Conservation (phyloP, 2,888 invertebrate species). For the Shargacucullia verbasci region DNA sequence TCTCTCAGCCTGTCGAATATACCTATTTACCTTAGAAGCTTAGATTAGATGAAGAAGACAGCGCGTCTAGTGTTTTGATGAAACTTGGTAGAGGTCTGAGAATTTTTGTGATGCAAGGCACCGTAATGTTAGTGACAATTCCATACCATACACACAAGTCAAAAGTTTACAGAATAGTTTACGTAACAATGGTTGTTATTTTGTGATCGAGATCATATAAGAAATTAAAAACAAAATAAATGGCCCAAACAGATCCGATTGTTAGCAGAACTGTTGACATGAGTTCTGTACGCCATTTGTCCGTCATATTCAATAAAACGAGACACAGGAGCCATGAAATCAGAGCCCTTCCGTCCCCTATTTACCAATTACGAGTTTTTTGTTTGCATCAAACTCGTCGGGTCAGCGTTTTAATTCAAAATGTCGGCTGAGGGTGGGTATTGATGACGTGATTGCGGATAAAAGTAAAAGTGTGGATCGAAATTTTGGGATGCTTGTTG, state of each 20-base stretch:
- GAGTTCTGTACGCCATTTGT: slow-evolving; percentile 2
- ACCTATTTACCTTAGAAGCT: too few species aligned
- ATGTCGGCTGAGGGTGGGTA: slow-evolving; percentile 55
- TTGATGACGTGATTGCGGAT: slow-evolving; percentile 49
- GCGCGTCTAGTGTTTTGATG: too few species aligned
- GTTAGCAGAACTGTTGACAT: not conserved
- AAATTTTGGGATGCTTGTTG: slow-evolving; percentile 6
- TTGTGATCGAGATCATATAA: too few species aligned
- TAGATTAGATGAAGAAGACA: not conserved
- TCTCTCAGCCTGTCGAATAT: too few species aligned
- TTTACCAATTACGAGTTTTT: slow-evolving; percentile 77
- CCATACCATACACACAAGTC: too few species aligned
- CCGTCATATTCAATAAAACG: slow-evolving; percentile 54
- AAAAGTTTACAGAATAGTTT: too few species aligned
- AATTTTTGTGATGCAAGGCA: too few species aligned
- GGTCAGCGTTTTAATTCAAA: slow-evolving; percentile 64
- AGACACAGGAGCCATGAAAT: slow-evolving; percentile 57
- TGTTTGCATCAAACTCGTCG: slow-evolving; percentile 63
- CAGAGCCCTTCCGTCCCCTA: slow-evolving; percentile 65
- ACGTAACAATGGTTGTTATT: too few species aligned
- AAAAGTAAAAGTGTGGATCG: slow-evolving; percentile 12
- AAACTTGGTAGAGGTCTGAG: too few species aligned
- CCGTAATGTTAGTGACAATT: too few species aligned
- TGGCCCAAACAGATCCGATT: too few species aligned
- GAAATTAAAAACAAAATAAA: too few species aligned